Conservation (phyloP, 2,797 vertebrate species). For the Tangara arthus region DNA sequence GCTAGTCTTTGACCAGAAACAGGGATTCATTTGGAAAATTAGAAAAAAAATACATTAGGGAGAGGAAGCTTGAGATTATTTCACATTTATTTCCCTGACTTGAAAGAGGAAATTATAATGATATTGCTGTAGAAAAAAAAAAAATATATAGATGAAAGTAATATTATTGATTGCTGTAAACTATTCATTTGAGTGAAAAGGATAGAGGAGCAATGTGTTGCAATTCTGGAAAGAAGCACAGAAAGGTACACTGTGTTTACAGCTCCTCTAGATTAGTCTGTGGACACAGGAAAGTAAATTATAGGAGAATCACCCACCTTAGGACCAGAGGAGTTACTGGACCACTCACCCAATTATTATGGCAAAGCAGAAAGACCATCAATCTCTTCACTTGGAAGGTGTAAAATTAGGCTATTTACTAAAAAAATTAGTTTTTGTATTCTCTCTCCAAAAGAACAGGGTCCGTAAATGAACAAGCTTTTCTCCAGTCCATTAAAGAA, state of each 20-base stretch:
- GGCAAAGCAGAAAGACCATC: not conserved
- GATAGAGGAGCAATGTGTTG: not conserved
- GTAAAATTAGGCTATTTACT: not conserved
- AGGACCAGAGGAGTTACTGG: not conserved
- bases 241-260: not conserved
- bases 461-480: not conserved
- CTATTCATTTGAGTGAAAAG: not conserved
- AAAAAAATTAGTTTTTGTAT: not conserved
- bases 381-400: not conserved
- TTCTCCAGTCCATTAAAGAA: not conserved
- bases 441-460: not conserved
- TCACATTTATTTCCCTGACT: slow-evolving; percentile 60
- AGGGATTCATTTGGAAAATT: slow-evolving; percentile 72
- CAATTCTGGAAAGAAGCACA: not conserved
- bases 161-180: slow-evolving; percentile 40
- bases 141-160: not conserved
- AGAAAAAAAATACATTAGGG: slow-evolving; percentile 53
- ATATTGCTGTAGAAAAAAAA: not conserved
- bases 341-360: not conserved
- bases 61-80: slow-evolving; percentile 62
- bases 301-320: not conserved
- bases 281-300: not conserved
- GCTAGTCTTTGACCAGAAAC: slow-evolving; percentile 68
- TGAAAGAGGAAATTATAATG: slow-evolving; percentile 60
- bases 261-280: not conserved